Evolutionary conservation across 2,797 vertebrate genomes (phyloP).

Genomic region (Coranthus polyacanthus): DNA sequence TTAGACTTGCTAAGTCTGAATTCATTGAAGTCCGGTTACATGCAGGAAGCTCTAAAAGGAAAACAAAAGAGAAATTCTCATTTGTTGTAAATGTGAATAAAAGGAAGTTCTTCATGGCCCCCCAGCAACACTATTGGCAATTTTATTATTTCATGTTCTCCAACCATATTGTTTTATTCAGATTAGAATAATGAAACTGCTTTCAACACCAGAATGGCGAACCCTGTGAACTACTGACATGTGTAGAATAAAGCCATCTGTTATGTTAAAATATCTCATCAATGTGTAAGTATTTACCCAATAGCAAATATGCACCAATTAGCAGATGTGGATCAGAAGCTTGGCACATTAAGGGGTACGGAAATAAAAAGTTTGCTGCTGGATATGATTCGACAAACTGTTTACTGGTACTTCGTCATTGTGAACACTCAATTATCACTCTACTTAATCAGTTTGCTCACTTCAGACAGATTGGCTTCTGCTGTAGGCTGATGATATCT

Average conservation of each 20-base stretch:
- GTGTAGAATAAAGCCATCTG: constrained; percentile 40
- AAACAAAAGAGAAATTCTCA: not conserved
- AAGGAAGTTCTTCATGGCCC: constrained; percentile 28
- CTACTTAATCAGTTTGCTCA: constrained; percentile 8
- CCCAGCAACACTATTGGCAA: constrained; percentile 21
- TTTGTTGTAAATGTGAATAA: constrained; percentile 38
- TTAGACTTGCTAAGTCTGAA: not conserved
- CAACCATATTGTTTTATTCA: constrained; percentile 8
- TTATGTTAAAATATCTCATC: constrained; percentile 34
- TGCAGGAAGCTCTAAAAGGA: not conserved
- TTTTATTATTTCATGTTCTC: constrained; percentile 32
- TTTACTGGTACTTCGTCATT: constrained; percentile 19
- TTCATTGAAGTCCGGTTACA: constrained; percentile 1
- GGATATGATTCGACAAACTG: constrained; percentile 16
- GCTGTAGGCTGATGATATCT: too few species aligned
- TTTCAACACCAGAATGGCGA: constrained; percentile 11
- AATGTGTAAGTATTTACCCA: constrained; percentile 29
- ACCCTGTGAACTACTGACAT: constrained; percentile 13
- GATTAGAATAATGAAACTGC: not conserved
- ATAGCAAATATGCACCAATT: constrained; percentile 45
- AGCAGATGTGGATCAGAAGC: constrained; percentile 34
- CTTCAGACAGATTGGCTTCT: too few species aligned
- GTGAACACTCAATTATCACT: constrained; percentile 25
- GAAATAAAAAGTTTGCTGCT: constrained; percentile 24
- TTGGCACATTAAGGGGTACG: constrained; percentile 7